Evolutionary conservation across 2,113 vertebrate genomes (phyloP).

Genomic region (Sminthopsis crassicaudata): DNA sequence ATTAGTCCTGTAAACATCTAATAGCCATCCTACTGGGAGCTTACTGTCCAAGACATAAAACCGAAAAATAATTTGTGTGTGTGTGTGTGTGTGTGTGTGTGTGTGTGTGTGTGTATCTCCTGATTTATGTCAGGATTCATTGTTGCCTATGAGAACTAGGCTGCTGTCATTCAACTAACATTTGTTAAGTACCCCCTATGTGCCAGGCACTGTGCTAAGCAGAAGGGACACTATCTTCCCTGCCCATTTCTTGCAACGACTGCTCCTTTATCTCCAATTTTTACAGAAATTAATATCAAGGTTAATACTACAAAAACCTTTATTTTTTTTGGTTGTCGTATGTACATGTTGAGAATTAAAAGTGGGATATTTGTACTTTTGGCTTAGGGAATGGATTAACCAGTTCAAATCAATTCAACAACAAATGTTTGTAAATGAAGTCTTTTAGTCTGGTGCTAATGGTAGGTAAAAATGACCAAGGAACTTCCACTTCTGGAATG

Average conservation of each 20-base stretch:
- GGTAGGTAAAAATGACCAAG: no score
- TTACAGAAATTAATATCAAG: neutral
- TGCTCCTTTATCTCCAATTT: neutral
- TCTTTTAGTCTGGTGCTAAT: no score
- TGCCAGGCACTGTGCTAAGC: neutral
- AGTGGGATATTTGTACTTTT: no score
- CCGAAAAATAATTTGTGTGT: neutral
- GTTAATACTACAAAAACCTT: neutral
- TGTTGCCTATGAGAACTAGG: neutral
- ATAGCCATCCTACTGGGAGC: neutral
- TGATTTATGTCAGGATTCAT: neutral
- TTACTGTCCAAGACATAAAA: neutral
- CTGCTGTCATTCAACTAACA: neutral
- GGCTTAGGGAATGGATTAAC: no score
- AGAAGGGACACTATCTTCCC: neutral
- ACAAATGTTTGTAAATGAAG: no score
- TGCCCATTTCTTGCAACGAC: no score
- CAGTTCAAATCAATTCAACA: no score
- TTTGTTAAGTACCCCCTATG: neutral
- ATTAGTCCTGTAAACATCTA: neutral
- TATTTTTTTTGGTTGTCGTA: no score
- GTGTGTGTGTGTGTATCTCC: no score
- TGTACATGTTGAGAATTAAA: no score
- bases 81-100: no score
- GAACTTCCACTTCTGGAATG: no score